Conservation (phyloP, 2,888 invertebrate species). For the Crossocerus cetratus region DNA sequence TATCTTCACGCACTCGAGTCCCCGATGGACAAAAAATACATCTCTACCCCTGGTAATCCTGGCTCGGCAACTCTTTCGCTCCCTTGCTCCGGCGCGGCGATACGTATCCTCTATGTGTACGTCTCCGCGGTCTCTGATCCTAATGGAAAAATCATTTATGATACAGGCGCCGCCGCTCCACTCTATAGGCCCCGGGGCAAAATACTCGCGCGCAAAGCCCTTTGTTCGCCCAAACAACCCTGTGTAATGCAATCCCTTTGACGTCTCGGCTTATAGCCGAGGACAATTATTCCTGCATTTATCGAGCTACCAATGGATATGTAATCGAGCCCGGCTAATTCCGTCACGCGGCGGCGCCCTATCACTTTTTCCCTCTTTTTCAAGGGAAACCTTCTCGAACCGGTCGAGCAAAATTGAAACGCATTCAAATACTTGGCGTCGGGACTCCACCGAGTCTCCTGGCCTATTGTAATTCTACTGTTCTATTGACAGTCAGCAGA, state of each 20-base stretch:
- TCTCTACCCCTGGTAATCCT: constrained; percentile 17
- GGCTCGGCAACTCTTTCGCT: too few relatives aligned
- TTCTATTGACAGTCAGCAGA: too few relatives aligned
- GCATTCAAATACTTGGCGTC: too few relatives aligned
- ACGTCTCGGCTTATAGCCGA: constrained; percentile 18
- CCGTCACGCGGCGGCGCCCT: not conserved
- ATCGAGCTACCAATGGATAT: constrained; percentile 8
- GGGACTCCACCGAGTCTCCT: too few relatives aligned
- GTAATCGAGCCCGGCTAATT: too few relatives aligned
- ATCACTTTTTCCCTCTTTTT: not conserved
- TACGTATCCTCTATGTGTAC: too few relatives aligned
- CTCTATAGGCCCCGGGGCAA: too few relatives aligned
- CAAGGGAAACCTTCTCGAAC: too few relatives aligned
- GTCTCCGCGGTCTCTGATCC: constrained; percentile 41
- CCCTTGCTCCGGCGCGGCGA: too few relatives aligned
- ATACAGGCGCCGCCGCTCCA: too few relatives aligned
- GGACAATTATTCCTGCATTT: constrained; percentile 35
- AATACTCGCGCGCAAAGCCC: not conserved
- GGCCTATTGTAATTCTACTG: too few relatives aligned
- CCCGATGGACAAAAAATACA: constrained; percentile 59
- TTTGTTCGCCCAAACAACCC: constrained; percentile 1
- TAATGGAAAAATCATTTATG: constrained; percentile 58
- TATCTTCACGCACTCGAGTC: constrained; percentile 49
- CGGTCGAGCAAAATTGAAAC: too few relatives aligned
- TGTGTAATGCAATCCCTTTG: constrained; percentile 27